A percentile compares a stretch with the other conserved stretches of the same genome.
Evolutionary conservation across 2,888 invertebrate genomes (phyloP).

Genomic region (Xanthia icteritia): DNA sequence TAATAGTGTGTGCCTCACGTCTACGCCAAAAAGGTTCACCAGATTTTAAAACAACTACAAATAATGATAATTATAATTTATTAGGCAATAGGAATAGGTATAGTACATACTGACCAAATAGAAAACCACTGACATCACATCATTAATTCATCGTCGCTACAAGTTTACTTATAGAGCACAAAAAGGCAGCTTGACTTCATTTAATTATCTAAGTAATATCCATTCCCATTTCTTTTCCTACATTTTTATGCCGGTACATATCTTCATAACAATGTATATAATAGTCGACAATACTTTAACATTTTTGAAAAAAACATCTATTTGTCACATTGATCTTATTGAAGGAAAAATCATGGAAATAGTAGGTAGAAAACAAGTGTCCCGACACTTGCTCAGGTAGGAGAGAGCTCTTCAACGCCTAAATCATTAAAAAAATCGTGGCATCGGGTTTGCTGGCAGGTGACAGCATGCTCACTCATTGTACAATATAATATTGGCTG

Average conservation of each 20-base stretch:
- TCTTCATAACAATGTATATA: neutral
- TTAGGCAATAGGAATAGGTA: neutral
- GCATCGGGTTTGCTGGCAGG: neutral
- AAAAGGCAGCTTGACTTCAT: constrained; percentile 4
- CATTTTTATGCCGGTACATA: neutral
- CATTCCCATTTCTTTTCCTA: neutral
- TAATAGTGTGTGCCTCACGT: too few relatives aligned
- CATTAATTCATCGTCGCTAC: neutral
- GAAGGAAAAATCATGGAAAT: neutral
- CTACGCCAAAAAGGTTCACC: too few relatives aligned
- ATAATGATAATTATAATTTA: neutral
- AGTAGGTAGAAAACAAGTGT: neutral
- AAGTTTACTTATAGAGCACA: neutral
- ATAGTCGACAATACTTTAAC: too few relatives aligned
- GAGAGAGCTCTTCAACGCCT: neutral
- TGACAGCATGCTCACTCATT: neutral
- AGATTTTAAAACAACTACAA: neutral
- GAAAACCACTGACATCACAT: neutral
- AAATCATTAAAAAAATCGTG: neutral
- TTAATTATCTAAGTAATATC: constrained; percentile 2
- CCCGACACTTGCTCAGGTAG: neutral
- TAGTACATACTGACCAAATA: neutral
- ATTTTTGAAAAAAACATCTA: too few relatives aligned
- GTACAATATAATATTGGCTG: neutral
- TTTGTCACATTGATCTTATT: neutral